Evolutionary conservation across 2,888 invertebrate species (phyloP).

Genomic region (Dicranocentrus wangi): DNA sequence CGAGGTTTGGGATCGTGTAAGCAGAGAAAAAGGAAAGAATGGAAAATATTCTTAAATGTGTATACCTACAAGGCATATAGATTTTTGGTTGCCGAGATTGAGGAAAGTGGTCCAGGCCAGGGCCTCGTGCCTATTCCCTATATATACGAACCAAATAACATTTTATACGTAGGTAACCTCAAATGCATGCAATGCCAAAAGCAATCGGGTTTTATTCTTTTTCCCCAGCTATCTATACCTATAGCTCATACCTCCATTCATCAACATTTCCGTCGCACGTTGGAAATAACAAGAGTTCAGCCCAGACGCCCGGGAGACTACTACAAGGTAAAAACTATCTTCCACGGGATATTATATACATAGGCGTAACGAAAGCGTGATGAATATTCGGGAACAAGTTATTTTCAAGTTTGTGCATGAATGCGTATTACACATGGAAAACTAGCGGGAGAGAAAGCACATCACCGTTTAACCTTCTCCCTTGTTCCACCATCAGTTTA

Average conservation of each 20-base stretch:
- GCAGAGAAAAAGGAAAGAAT: neutral
- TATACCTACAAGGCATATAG: neutral
- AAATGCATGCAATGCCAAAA: constrained; percentile 35
- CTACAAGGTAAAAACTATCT: no score
- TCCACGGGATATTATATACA: no score
- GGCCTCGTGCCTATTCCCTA: neutral
- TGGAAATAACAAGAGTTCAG: constrained; percentile 18
- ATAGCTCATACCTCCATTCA: no score
- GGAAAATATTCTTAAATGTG: neutral
- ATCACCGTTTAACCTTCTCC: constrained; percentile 6
- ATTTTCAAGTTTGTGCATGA: neutral
- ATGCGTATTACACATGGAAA: no score
- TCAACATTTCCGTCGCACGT: constrained; percentile 19
- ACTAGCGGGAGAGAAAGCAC: neutral
- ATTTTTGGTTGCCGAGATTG: constrained; percentile 5
- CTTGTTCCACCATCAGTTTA: neutral
- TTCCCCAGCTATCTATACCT: no score
- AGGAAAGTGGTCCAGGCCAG: constrained; percentile 14
- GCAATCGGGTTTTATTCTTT: no score
- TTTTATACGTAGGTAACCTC: neutral
- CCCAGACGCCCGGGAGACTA: constrained; percentile 47
- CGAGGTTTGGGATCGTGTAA: neutral
- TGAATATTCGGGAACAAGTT: constrained; percentile 3
- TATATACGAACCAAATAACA: no score
- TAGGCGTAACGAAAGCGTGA: no score